phyloP scores from a whole-genome alignment of 2,888 invertebrate species.

The Patella pellucida region DNA sequence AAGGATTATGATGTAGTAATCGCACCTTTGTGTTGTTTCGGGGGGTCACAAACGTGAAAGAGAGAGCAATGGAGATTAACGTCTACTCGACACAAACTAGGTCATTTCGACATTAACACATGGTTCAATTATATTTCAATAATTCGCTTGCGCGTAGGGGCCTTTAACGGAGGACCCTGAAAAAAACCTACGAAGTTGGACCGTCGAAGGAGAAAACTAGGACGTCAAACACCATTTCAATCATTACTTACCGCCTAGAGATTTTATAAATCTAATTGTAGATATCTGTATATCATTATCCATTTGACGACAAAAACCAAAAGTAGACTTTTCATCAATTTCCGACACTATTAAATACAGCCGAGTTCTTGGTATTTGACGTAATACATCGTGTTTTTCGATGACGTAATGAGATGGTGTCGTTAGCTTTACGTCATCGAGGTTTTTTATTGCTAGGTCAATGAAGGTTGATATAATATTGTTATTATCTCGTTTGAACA shows the following conservation, averaged over 20 bases:
- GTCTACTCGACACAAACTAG: too few relatives aligned
- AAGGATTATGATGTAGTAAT: too few relatives aligned
- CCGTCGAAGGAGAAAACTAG: too few relatives aligned
- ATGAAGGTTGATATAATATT: slow-evolving; percentile 46
- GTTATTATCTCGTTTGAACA: slow-evolving; percentile 48
- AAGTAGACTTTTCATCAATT: slow-evolving; percentile 40
- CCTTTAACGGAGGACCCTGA: too few relatives aligned
- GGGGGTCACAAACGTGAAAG: too few relatives aligned
- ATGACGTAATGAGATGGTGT: slow-evolving; percentile 50
- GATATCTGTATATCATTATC: slow-evolving; percentile 49
- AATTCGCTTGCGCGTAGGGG: too few relatives aligned
- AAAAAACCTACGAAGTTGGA: too few relatives aligned
- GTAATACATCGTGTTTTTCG: slow-evolving; percentile 49
- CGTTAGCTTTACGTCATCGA: slow-evolving; percentile 54
- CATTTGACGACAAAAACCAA: slow-evolving; percentile 19
- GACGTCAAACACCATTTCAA: too few relatives aligned
- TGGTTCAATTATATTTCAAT: too few relatives aligned
- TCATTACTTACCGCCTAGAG: slow-evolving; percentile 43
- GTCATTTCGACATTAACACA: too few relatives aligned
- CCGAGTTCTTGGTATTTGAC: slow-evolving; percentile 52
- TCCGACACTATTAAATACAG: slow-evolving; percentile 57
- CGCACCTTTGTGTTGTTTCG: too few relatives aligned
- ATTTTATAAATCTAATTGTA: slow-evolving; percentile 49
- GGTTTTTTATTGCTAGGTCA: slow-evolving; percentile 50
- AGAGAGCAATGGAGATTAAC: too few relatives aligned